Percentiles rank a stretch among this genome's conserved stretches.
Conservation (phyloP, 2,888 invertebrate genomes). For the Gortyna flavago region DNA sequence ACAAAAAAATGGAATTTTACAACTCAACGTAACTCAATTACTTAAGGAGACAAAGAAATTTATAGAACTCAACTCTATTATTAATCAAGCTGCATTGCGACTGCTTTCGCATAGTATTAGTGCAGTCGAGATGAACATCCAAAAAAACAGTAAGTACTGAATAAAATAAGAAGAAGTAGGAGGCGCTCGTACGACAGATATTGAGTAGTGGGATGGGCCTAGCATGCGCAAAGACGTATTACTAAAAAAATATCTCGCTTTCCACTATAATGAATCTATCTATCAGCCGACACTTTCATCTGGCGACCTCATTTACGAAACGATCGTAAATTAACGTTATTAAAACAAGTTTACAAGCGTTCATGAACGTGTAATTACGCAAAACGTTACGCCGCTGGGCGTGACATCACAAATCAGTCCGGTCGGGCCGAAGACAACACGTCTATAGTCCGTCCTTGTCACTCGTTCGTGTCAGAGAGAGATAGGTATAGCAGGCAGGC, state of each 20-base stretch:
- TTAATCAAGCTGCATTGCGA: slow-evolving; percentile 89
- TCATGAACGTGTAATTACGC: slow-evolving; percentile 88
- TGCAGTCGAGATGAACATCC: slow-evolving; percentile 84
- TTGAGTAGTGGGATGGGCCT: slow-evolving; percentile 90
- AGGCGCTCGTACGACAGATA: slow-evolving; percentile 89
- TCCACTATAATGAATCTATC: slow-evolving; percentile 81
- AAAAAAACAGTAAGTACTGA: slow-evolving; percentile 83
- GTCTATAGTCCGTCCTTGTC: slow-evolving; percentile 79
- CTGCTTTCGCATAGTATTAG: slow-evolving; percentile 80
- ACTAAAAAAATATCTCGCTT: slow-evolving; percentile 76
- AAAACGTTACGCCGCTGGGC: slow-evolving; percentile 90
- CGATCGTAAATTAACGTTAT: slow-evolving; percentile 86
- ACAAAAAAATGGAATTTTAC: slow-evolving; percentile 46
- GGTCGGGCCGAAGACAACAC: slow-evolving; percentile 87
- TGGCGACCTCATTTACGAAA: slow-evolving; percentile 83
- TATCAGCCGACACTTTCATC: slow-evolving; percentile 84
- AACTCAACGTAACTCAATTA: slow-evolving; percentile 55
- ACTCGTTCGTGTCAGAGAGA: slow-evolving; percentile 67
- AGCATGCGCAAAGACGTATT: slow-evolving; percentile 89
- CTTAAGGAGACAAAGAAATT: slow-evolving; percentile 57
- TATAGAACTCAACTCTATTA: slow-evolving; percentile 76
- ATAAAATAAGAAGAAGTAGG: slow-evolving; percentile 90
- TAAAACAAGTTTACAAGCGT: slow-evolving; percentile 88
- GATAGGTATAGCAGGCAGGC: slow-evolving; percentile 78
- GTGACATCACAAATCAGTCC: slow-evolving; percentile 90